These are phyloP conservation scores for Philypnodon macrostomus DNA, from an alignment of 2,797 vertebrate species.

Conservation along the genomic window DNA sequence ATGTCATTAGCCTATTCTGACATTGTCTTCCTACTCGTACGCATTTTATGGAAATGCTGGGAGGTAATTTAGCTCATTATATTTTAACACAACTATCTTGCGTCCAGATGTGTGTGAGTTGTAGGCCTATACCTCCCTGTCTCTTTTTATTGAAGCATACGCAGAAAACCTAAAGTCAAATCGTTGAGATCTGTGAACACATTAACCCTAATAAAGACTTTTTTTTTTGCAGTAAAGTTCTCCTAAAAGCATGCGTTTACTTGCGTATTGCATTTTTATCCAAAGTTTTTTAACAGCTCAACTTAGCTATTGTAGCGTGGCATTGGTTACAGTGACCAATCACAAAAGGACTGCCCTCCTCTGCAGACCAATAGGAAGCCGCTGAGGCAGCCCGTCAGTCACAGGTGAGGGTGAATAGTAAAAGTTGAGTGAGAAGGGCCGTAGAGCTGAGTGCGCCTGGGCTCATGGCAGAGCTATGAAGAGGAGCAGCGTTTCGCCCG, in stretches of 20 bases:
- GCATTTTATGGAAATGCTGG: too few species aligned
- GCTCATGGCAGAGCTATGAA: constrained; percentile 66
- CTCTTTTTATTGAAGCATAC: too few species aligned
- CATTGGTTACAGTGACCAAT: constrained; percentile 72
- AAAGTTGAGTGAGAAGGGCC: constrained; percentile 74
- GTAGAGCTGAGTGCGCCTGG: constrained; percentile 57
- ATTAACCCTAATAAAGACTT: too few species aligned
- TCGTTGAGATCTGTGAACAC: background rate
- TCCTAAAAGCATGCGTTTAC: constrained; percentile 1
- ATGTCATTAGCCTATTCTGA: too few species aligned
- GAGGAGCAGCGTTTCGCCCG: constrained; percentile 62
- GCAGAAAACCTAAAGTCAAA: too few species aligned
- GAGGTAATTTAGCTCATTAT: too few species aligned
- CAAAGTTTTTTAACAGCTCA: constrained; percentile 17
- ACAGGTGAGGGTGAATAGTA: constrained; percentile 80
- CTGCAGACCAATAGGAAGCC: constrained; percentile 65
- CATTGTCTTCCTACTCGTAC: too few species aligned
- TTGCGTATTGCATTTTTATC: constrained; percentile 9
- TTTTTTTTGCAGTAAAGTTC: background rate
- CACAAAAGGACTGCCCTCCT: constrained; percentile 34
- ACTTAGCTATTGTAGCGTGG: constrained; percentile 48
- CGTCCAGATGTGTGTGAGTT: too few species aligned
- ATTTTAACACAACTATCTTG: too few species aligned
- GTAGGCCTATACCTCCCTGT: too few species aligned
- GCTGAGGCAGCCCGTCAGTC: constrained; percentile 75